Base-by-base conservation (phyloP, 2,888 invertebrate species). In the Scaptomyza parva region DNA sequence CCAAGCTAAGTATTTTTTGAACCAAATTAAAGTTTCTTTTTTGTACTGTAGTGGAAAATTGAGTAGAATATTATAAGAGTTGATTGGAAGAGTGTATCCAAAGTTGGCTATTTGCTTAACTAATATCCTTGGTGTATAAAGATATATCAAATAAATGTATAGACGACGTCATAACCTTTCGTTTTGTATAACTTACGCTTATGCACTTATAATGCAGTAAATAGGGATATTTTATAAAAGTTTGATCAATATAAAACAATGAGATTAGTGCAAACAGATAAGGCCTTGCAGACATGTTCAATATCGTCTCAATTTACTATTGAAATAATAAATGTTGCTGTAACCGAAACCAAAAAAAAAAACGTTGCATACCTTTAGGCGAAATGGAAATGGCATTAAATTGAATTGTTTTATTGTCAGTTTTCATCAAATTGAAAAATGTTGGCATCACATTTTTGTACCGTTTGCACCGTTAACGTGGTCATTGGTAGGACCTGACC, bases 401-500 rank as follows among this genome's bases (percentile, higher is more conserved):
- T 86, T 70, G 71, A 85, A 8, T 18, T 47, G 18, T 17, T 26
- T 26, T 74, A 70, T 58, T 30, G 30, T 22, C 53, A 50, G 47
- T 54, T 69, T 83, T 70, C 76, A 87, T 83, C 68, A 86, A 76
- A 76, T 79, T 69, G 70, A 76, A 76, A 71, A 51, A 33, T 43
- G 9, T 64, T 62, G 77, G 61, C 75, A 74, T 33, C 41, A 33
- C n/a, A n/a, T n/a, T n/a, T n/a, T n/a, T 52, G 57, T 43, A n/a
- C n/a, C n/a, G n/a, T 50, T 52, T 18, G 47, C 33, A 20, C 28
- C 30, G 9, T 61, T 47, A 33, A 59, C 58, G 24, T 33, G 35
- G 35, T n/a, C 40, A 12, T 26, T 20, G 47, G 17, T 24, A 22
- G 14, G 9, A 33, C n/a, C 11, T 9, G 18, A 12, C 18, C 24